Base-by-base conservation (phyloP, 2,113 vertebrate species). In the Callipepla californica region DNA sequence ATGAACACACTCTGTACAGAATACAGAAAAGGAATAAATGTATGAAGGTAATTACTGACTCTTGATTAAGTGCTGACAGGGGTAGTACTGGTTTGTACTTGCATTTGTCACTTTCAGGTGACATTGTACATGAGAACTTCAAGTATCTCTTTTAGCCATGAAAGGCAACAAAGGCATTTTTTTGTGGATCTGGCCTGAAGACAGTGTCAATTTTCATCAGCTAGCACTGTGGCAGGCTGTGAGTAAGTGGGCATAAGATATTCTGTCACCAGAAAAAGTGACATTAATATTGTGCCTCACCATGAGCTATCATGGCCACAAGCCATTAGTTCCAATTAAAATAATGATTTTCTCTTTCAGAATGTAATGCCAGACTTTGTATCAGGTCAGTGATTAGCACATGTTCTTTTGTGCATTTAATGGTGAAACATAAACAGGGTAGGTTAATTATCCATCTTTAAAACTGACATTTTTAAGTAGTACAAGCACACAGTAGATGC, bases 261-360 rank as follows among this genome's bases (percentile, higher is more conserved):
- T 91, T 91, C 63, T 93, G 82, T 77, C 80, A 95, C 87, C 58
- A 93, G 93, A 82, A 59, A 93, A 95, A 85, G 59, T 80, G 94
- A 95, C 87, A 93, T 96, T 96, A 97, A 96, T 96, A 94, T 89
- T 94, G 70, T 87, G 78, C 32, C 91, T 91, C 84, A 40, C 86
- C 70, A 80, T 87, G 80, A 95, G 70, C 95, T 96, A 94, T 95
- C 90, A 73, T 92, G 82, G 87, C 93, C 78, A 95, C 90, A 94
- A 94, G 91, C 90, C 91, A 97, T 96, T 97, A 94, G 67, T 95
- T 96, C 93, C 95, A 94, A 97, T 97, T 97, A 97, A 93, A 95
- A 95, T 93, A 95, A 97, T 95, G 89, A 95, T 89, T 95, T 96
- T 80, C 86, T 90, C 72, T 95, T 96, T 95, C 85, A 95, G 91